Base-by-base conservation (phyloP, 2,113 vertebrate genomes). In the Aythya baeri region DNA sequence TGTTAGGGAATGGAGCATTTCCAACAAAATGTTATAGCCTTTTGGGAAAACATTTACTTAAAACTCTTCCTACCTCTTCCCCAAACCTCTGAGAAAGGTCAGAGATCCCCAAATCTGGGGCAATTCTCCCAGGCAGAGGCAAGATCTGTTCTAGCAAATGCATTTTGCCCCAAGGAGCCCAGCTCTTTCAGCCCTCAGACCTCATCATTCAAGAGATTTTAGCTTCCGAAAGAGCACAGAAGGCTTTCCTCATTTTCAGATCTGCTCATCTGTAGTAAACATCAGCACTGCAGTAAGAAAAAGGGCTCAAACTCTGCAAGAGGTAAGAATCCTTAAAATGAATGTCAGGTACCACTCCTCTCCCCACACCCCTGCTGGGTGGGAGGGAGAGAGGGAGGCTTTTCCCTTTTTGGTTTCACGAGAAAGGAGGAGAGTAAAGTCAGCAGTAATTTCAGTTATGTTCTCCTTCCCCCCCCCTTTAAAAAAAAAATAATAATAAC, bases 391-490 rank as follows among this genome's bases (percentile, higher is more conserved):
- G 41, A 41, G 44, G 43, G 20, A 67, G 83, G 22, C 1, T 4
- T 32, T 72, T 68, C 78, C 84, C 66, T 57, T 7, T 17, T 55
- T 13, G 4, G 7, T 15, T 58, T 62, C 72, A 22, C 88, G 63
- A 85, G 38, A 72, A 73, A 44, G 34, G 52, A 27, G 9, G 87
- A 77, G 90, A 75, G 68, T 5, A 41, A 82, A 95, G 92, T 86
- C 95, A 86, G 93, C 9, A 41, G 68, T 21, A 83, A 38, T 29
- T 89, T 55, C 2, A 49, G 36, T 27, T 6, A 80, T 83, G 71
- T 29, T 89, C 71, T n/a, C 70, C 46, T 68, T 72, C 50, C 52
- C 89, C 67, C 50, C 25, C 61, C 6, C 17, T 17, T 46, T 8
- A 18, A 20, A 46, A 46, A 46, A 49, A 49, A 44, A 46, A 46